A percentile compares a stretch with the other conserved stretches of the same genome.
Evolutionary conservation across 2,888 invertebrate genomes (phyloP).

Genomic region (Microctonus aethiopoides): DNA sequence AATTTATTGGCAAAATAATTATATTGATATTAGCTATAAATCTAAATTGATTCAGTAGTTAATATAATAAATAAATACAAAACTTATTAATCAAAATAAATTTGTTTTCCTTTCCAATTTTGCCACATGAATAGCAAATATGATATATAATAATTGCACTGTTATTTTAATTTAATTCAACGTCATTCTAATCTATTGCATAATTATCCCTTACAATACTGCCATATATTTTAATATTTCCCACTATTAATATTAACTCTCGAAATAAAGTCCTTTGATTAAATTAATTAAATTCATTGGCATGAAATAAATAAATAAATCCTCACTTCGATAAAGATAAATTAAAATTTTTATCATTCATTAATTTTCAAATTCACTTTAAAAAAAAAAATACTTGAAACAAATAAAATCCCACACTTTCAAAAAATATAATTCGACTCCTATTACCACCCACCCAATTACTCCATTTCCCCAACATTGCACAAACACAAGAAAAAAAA

Average conservation of each 20-base stretch:
- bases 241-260: not conserved
- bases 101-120: not conserved
- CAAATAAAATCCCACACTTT: too few relatives aligned
- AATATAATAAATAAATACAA: not conserved
- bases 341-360: too few relatives aligned
- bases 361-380: not conserved
- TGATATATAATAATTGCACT: conserved; percentile 2
- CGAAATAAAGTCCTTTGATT: too few relatives aligned
- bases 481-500: too few relatives aligned
- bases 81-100: not conserved
- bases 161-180: conserved; percentile 1
- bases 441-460: too few relatives aligned
- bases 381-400: too few relatives aligned
- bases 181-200: conserved; percentile 2
- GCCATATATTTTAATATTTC: not conserved
- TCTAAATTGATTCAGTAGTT: too few relatives aligned
- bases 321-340: too few relatives aligned
- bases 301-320: too few relatives aligned
- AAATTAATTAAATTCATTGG: too few relatives aligned
- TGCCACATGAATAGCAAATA: conserved; percentile 1
- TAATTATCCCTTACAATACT: not conserved
- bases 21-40: not conserved
- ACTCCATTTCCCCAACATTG: too few relatives aligned
- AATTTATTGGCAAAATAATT: not conserved
- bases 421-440: too few relatives aligned